These are phyloP conservation scores for Dipodomys merriami DNA, from an alignment of 2,113 vertebrate genomes.

Conservation along the genomic window DNA sequence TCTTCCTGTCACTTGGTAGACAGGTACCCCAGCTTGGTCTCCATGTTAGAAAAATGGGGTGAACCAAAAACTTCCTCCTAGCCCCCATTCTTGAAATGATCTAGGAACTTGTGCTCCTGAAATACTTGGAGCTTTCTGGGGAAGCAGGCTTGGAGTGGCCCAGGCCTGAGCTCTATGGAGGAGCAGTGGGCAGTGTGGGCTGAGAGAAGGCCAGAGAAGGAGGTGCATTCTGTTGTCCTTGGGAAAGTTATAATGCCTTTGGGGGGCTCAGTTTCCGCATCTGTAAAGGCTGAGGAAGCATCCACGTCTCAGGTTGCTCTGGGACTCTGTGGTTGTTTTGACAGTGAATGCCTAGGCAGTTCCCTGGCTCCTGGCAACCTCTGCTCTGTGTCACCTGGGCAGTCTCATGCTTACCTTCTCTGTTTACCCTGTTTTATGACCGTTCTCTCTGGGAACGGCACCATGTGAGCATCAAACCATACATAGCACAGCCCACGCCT, in stretches of 20 bases:
- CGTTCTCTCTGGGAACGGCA: neutral
- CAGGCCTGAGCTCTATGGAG: neutral
- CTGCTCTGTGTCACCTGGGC: neutral
- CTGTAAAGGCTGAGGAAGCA: neutral
- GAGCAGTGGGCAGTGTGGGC: neutral
- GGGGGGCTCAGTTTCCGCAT: neutral
- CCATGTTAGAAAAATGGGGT: neutral
- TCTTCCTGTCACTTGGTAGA: neutral
- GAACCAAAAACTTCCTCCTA: neutral
- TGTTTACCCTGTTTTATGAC: neutral
- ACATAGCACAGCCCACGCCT: neutral
- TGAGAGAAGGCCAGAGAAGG: neutral
- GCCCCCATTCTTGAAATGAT: neutral
- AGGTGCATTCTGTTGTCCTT: neutral
- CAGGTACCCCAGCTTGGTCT: neutral
- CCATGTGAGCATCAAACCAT: rapidly evolving
- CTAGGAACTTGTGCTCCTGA: neutral
- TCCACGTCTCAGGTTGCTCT: neutral
- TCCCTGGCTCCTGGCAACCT: neutral
- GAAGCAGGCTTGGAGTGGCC: neutral
- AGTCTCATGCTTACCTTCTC: rapidly evolving
- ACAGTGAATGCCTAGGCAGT: neutral
- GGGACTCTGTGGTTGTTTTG: neutral
- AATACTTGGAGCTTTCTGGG: neutral
- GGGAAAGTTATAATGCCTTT: neutral